These are phyloP conservation scores for Calliopsis andreniformis DNA, from an alignment of 1,140 invertebrate genomes.

Conservation along the genomic window DNA sequence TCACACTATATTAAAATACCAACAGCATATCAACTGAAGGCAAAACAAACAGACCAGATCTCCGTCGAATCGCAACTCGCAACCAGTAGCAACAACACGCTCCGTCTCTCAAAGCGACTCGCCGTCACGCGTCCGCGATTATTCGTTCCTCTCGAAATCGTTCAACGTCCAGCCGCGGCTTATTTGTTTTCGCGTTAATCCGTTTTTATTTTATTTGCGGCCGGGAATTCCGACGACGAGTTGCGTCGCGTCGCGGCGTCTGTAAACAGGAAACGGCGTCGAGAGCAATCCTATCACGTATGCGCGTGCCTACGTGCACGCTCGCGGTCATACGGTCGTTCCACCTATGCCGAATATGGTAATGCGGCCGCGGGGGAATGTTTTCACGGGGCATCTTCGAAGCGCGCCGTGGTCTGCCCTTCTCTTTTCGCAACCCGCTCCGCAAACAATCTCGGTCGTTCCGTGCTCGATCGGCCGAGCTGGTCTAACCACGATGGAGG, in stretches of 20 bases:
- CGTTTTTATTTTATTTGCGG: slow-evolving; percentile 64
- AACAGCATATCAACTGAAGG: too few relatives aligned
- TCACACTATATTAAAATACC: too few relatives aligned
- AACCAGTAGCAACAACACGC: too few relatives aligned
- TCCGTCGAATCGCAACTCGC: too few relatives aligned
- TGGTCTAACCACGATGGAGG: slow-evolving; percentile 22
- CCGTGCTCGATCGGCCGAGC: not conserved
- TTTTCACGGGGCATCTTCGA: slow-evolving; percentile 64
- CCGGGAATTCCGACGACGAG: slow-evolving; percentile 36
- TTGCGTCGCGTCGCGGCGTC: slow-evolving; percentile 34
- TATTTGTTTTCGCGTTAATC: slow-evolving; percentile 65
- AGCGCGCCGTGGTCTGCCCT: slow-evolving; percentile 22
- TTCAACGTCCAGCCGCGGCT: slow-evolving; percentile 14
- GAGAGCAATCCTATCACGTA: slow-evolving; percentile 66
- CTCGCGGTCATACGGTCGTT: slow-evolving; percentile 51
- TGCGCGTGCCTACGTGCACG: slow-evolving; percentile 60
- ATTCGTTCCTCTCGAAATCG: slow-evolving; percentile 10
- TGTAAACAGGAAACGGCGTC: slow-evolving; percentile 58
- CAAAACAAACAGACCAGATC: too few relatives aligned
- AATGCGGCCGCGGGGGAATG: slow-evolving; percentile 65
- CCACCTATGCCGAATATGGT: slow-evolving; percentile 67
- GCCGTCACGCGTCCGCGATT: slow-evolving; percentile 3
- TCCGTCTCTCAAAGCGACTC: too few relatives aligned
- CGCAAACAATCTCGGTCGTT: slow-evolving; percentile 55
- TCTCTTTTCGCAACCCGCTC: slow-evolving; percentile 20